Base-by-base conservation (phyloP, 2,113 vertebrate species). In the Passer domesticus region DNA sequence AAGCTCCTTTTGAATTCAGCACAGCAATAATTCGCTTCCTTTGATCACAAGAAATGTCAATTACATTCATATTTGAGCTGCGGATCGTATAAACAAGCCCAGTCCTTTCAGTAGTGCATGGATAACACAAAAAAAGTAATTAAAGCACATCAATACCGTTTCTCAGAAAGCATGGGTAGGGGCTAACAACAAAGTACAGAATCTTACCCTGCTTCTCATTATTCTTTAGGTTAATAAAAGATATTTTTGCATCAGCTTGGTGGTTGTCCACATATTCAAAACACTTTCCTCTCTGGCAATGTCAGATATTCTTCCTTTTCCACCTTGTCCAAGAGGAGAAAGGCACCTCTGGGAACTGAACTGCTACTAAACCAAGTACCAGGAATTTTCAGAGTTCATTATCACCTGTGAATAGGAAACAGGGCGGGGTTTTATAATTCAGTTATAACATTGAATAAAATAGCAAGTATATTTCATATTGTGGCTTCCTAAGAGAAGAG, bases 21-120 rank as follows among this genome's bases (percentile, higher is more conserved):
- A 68, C 47, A 14, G 87, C 92, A 92, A 85, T 85, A 75, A 95
- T 89, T 94, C 35, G 2, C 43, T 89, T 12, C 46, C 77, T 93
- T 96, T 96, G 90, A 96, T 95, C 83, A 64, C 63, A 70, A 77
- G 67, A 95, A 86, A 84, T 87, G 89, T 78, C 90, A 84, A 56
- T 96, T 92, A 43, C 67, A 66, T 89, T 89, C 33, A 31, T 47
- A 67, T 86, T 80, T 68, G 74, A 72, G 84, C 50, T 86, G 37
- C 59, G 87, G 92, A 77, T 94, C 21, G 4, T 27, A 91, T 63
- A 95, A 91, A 91, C 80, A 94, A 95, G 82, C 56, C 67, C 58
- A 47, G 43, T 53, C 43, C 63, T 94, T 95, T 80, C 84, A 80
- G 46, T 2, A 25, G n/a, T 27, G 78, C 78, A 15, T 37, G 77